A percentile compares a stretch with the other conserved stretches of the same genome.
Conservation (phyloP, 35 echinoderm and acorn worm genomes). For the Amphiura filiformis region DNA sequence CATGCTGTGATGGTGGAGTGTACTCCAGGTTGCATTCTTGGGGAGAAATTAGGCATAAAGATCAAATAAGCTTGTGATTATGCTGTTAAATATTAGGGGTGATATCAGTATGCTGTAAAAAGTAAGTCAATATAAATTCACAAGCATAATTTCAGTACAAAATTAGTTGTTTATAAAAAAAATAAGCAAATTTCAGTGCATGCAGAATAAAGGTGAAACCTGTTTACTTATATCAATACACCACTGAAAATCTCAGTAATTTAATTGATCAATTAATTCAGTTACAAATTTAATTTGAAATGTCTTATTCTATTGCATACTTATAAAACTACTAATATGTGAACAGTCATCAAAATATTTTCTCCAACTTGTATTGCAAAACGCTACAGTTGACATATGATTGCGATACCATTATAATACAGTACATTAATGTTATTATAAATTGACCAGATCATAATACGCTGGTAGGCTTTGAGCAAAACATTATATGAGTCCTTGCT, state of each 20-base stretch:
- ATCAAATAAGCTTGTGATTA: background rate
- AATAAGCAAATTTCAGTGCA: too few relatives aligned
- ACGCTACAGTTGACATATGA: too few relatives aligned
- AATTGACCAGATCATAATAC: too few relatives aligned
- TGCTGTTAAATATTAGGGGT: background rate
- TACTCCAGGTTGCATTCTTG: slow-evolving; percentile 63
- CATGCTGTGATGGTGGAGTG: slow-evolving; percentile 58
- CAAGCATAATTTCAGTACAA: background rate
- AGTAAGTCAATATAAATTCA: background rate
- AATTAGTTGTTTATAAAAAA: background rate
- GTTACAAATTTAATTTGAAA: background rate
- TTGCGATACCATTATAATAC: too few relatives aligned
- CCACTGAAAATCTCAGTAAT: background rate
- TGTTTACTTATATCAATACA: too few relatives aligned
- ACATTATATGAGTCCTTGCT: background rate
- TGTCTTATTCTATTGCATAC: too few relatives aligned
- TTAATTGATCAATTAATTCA: background rate
- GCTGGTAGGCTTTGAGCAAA: too few relatives aligned
- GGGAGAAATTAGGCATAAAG: background rate
- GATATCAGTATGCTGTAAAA: background rate
- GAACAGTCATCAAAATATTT: too few relatives aligned
- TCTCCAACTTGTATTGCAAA: too few relatives aligned
- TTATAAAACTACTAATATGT: too few relatives aligned
- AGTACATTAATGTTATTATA: too few relatives aligned
- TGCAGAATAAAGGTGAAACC: too few relatives aligned